Base-by-base conservation (phyloP, 2,888 invertebrate genomes). In the Elysia crispata region DNA sequence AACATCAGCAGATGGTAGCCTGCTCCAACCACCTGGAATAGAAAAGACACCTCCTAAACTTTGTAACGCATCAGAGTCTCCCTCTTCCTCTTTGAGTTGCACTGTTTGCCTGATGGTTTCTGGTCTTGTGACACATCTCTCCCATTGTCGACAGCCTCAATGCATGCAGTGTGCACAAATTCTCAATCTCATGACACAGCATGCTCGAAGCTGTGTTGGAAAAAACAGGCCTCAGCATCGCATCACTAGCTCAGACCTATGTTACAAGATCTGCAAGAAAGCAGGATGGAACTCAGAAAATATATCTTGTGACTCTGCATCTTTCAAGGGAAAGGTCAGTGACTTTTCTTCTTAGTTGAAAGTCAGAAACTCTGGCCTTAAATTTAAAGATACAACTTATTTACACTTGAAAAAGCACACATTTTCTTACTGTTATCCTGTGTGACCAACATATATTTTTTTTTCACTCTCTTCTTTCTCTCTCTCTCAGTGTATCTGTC, bases 261-360 rank as follows among this genome's bases (percentile, higher is more conserved):
- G 80, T 23, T 80, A 76, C 49, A 80, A 80, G 49, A 75, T 80
- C 3, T 76, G 80, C 76, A 75, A 76, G 23, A 54, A 23, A 49
- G 57, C 76, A 70, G 69, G 62, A 31, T 80, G 80, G 80, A 50
- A 54, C 15, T 23, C 33, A 0, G 67, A 67, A 1, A 41, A 66
- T 30, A 18, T 73, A n/a, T 30, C 28, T 8, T 8, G 1, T 0
- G 60, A 18, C 60, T n/a, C 28, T 11, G 64, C 62, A n/a, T 64
- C 50, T 50, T 72, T 78, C 28, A 64, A 50, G 54, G 50, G 72
- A 28, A 78, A 78, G 74, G 79, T 79, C 25, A 25, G 72, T 23
- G 41, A 11, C 41, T 3, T 41, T 41, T 41, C 41, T 41, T 41
- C 41, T 41, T 41, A 6, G 41, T 41, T 41, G 3, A 41, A 41